Base-by-base conservation (phyloP, 2,888 invertebrate genomes). In the Anticlea derivata region DNA sequence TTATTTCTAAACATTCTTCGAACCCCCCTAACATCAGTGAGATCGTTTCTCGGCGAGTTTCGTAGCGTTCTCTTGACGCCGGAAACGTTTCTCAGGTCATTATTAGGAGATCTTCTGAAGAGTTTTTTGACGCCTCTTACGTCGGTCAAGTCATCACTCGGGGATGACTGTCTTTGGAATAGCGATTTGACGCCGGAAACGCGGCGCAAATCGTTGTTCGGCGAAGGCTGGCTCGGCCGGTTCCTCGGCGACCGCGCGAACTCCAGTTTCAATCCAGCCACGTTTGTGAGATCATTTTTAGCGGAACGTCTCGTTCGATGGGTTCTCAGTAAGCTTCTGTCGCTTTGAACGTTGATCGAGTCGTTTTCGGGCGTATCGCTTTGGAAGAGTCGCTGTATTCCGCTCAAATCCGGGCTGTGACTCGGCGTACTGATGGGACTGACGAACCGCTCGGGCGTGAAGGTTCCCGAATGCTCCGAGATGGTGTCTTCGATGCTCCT, bases 211-310 rank as follows among this genome's bases (percentile, higher is more conserved):
- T 73, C 76, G 43, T 70, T 63, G 6, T 52, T 60, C 5, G 75
- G 77, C 2, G 69, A 61, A 0, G 55, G n/a, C 7, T 23, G 68
- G 7, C 68, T 64, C 17, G 80, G 60, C 50, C 83, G 81, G 60
- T 83, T 77, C 3, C 49, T 59, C 0, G 84, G 82, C 0, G 77
- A 75, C 7, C 44, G 1, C 58, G 70, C 73, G 53, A 88, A 82
- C 4, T 87, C 54, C 2, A 66, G 58, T 53, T 88, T 91, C 0
- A 91, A 75, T 0, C 91, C 91, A 0, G 69, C 55, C 1, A 91
- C 79, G 29, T 86, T 65, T 0, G 75, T 78, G 40, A 91, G 59
- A 53, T 91, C 90, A 53, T 91, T 86, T 22, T 53, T 75, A 41
- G 70, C 52, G 0, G 86, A 83, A 17, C 69, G 71, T 13, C 78